Evolutionary conservation across 2,888 invertebrate genomes (phyloP).

Genomic region (Pantelozetes paolii): DNA sequence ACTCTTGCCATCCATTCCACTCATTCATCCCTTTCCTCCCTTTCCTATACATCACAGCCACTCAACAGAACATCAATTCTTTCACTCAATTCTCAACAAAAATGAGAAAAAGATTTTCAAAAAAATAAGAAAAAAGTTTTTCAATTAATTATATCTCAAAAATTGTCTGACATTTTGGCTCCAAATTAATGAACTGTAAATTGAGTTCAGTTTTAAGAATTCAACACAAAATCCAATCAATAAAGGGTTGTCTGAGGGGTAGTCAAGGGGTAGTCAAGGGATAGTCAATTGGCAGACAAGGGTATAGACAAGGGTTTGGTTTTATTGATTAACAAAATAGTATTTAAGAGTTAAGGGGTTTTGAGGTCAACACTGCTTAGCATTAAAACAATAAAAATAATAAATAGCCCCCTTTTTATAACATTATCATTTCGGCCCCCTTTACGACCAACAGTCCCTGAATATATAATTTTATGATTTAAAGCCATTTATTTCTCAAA

Average conservation of each 20-base stretch:
- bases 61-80: neutral
- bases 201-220: neutral
- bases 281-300: neutral
- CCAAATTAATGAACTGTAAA: neutral
- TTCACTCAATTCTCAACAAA: too few relatives aligned
- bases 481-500: too few relatives aligned
- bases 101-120: neutral
- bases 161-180: neutral
- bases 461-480: too few relatives aligned
- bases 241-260: too few relatives aligned
- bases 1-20: neutral
- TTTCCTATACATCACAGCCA: too few relatives aligned
- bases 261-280: too few relatives aligned
- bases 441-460: too few relatives aligned
- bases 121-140: too few relatives aligned
- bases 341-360: neutral
- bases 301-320: neutral
- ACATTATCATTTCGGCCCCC: too few relatives aligned
- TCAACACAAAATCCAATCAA: neutral
- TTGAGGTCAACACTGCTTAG: too few relatives aligned
- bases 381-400: too few relatives aligned
- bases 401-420: too few relatives aligned
- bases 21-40: neutral
- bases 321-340: neutral
- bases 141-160: neutral